Base-by-base conservation (phyloP, 2,888 invertebrate species). In the Amiota mariae region DNA sequence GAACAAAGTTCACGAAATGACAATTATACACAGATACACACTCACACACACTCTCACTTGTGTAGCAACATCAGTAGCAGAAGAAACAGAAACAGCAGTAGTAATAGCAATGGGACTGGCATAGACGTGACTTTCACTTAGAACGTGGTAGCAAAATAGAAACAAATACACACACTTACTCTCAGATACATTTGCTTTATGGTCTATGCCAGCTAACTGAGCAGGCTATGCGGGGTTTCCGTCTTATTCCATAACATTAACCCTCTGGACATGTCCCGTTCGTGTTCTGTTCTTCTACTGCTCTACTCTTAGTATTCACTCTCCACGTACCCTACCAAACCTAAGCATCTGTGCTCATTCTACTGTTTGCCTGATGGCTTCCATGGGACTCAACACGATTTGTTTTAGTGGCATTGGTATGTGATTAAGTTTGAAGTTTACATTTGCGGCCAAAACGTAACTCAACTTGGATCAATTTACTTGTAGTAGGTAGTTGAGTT, bases 381-480 rank as follows among this genome's bases (percentile, higher is more conserved):
- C n/a, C 63, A 24, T 63, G 63, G 66, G 66, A 47, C 66, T 48
- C 48, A 10, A 9, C 13, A 66, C 18, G 66, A 66, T 66, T 66
- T 66, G 66, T 66, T 66, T 66, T 66, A 66, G 66, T 66, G 66
- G 66, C 18, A 18, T 48, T 49, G 18, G 15, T 15, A 66, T 49
- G 66, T 66, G 66, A 66, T 66, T 49, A 66, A 66, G 66, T 66
- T 66, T 15, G 46, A 66, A 66, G 15, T 66, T 66, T 15, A 66
- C 66, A 66, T 48, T 46, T 47, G 47, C 18, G 18, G 12, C 15
- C 36, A 15, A 57, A 57, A 47, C 3, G 8, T 15, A 36, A 18
- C 8, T 15, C 57, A 57, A n/a, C n/a, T 61, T 61, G 36, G 64
- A 18, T 64, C 51, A 51, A n/a, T 51, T 51, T 6, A 24, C 24